Evolutionary conservation across 2,113 vertebrate genomes (phyloP).

Genomic region (Otolemur garnettii): DNA sequence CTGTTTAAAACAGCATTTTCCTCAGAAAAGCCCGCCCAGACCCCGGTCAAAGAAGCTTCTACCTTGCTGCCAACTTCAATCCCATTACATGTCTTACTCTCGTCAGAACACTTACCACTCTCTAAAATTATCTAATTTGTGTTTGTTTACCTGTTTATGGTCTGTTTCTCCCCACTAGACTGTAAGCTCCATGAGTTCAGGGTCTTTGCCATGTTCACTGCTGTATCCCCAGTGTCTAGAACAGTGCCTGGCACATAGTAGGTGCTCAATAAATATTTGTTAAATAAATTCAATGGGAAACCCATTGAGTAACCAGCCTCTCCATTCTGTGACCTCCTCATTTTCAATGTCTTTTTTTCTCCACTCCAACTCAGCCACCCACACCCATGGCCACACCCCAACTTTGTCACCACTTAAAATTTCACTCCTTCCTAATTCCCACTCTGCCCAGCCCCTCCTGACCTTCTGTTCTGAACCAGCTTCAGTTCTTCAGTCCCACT

Average conservation of each 20-base stretch:
- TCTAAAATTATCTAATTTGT: background rate
- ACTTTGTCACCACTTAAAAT: background rate
- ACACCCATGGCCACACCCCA: background rate
- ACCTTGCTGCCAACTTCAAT: background rate
- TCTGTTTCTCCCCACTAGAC: slow-evolving; percentile 33
- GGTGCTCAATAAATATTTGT: slow-evolving; percentile 33
- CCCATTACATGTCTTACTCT: background rate
- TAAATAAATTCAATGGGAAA: background rate
- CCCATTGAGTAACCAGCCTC: background rate
- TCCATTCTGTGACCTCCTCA: background rate
- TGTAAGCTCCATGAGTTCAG: background rate
- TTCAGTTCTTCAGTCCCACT: background rate
- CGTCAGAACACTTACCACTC: background rate
- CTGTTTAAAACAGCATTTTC: background rate
- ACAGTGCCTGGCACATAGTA: background rate
- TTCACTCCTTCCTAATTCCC: background rate
- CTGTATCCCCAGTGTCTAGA: slow-evolving; percentile 24
- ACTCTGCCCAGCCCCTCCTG: background rate
- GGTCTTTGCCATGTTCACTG: slow-evolving; percentile 10
- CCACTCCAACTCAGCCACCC: background rate
- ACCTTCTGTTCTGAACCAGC: too few species aligned
- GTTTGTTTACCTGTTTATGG: background rate
- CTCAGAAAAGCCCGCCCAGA: background rate
- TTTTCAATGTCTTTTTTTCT: background rate
- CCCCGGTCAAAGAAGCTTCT: background rate